A percentile compares a stretch with the other conserved stretches of the same genome.
These are phyloP conservation scores for Vanacampus margaritifer DNA, from an alignment of 2,113 vertebrate species.

Conservation along the genomic window DNA sequence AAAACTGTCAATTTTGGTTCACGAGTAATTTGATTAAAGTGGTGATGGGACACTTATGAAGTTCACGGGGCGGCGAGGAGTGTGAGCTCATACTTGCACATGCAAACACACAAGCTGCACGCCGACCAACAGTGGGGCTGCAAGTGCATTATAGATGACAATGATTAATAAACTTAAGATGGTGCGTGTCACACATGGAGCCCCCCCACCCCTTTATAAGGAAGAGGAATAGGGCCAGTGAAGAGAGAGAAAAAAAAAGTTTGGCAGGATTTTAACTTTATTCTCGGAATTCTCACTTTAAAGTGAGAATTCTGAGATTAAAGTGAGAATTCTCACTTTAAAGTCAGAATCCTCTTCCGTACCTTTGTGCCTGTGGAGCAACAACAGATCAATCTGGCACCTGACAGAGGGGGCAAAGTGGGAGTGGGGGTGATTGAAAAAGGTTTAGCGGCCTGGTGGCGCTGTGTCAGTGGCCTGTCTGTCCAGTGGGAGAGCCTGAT, in stretches of 20 bases:
- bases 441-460: constrained; percentile 57
- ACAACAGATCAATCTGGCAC: constrained; percentile 67
- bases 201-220: constrained; percentile 42
- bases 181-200: constrained; percentile 68
- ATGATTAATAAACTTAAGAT: constrained; percentile 93
- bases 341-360: too few species aligned
- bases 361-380: constrained; percentile 41
- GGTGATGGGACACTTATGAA: constrained; percentile 98
- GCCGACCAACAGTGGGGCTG: constrained; percentile 47
- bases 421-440: constrained; percentile 58
- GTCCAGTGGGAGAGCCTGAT: constrained; percentile 63
- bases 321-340: too few species aligned
- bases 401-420: constrained; percentile 58
- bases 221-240: too few species aligned
- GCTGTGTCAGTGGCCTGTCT: constrained; percentile 69
- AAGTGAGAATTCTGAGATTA: too few species aligned
- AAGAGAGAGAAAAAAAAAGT: too few species aligned
- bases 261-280: too few species aligned
- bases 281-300: too few species aligned
- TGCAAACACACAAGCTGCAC: constrained; percentile 35
- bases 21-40: constrained; percentile 99
- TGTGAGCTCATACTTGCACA: constrained; percentile 39
- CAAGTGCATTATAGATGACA: constrained; percentile 86
- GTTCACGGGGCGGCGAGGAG: constrained; percentile 87
- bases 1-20: constrained; percentile 99